Evolutionary conservation across 1,140 invertebrate genomes (phyloP).

Genomic region (Geopemphigus sp.): DNA sequence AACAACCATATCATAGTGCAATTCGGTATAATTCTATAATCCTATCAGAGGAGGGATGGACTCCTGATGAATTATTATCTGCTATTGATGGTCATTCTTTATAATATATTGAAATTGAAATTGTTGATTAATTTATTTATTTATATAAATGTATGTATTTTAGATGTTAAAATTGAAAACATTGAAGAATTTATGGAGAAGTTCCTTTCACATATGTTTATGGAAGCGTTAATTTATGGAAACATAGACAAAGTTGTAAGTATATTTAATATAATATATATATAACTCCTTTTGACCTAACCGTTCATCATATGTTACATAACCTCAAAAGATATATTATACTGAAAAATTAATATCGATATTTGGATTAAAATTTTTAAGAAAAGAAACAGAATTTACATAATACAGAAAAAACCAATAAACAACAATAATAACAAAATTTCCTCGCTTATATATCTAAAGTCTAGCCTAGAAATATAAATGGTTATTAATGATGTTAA

Average conservation of each 20-base stretch:
- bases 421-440: too few species aligned
- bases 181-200: constrained; percentile 73
- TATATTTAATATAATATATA: background rate
- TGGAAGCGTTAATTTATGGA: constrained; percentile 83
- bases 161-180: constrained; percentile 72
- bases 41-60: constrained; percentile 83
- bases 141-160: too few species aligned
- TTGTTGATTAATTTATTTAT: background rate
- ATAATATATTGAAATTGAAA: background rate
- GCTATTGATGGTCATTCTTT: constrained; percentile 67
- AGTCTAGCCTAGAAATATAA: too few species aligned
- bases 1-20: constrained; percentile 92
- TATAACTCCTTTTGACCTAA: too few species aligned
- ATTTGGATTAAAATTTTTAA: too few species aligned
- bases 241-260: constrained; percentile 60
- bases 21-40: constrained; percentile 83
- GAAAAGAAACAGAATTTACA: too few species aligned
- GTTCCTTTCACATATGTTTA: constrained; percentile 74
- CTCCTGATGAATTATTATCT: constrained; percentile 79
- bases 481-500: background rate
- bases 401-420: too few species aligned
- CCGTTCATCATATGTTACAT: too few species aligned
- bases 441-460: too few species aligned
- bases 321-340: too few species aligned
- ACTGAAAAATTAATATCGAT: too few species aligned